Base-by-base conservation (phyloP, 2,113 vertebrate species). In the Thryonomys swinderianus region DNA sequence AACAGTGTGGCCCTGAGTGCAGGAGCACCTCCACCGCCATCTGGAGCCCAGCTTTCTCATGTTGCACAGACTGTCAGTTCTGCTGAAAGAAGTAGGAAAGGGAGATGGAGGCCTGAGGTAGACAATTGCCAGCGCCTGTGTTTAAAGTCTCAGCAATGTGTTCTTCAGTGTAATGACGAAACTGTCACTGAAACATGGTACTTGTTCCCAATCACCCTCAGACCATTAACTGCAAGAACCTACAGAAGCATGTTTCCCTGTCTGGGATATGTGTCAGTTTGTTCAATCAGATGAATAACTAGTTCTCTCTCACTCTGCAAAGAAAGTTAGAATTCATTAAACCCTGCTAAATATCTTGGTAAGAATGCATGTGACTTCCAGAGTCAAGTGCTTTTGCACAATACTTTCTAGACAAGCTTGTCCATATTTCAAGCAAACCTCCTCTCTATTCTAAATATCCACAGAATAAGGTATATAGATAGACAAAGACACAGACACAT, bases 331-430 rank as follows among this genome's bases (percentile, higher is more conserved):
- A 89, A 80, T 64, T 93, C 42, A 71, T n/a, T 40, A 69, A 92
- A 82, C 20, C 86, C 84, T 67, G 27, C 59, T 85, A 81, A 81
- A 78, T n/a, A 62, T 80, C 85, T 90, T 85, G 34, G 67, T 48
- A 61, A 76, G 10, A 55, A 59, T 42, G 27, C 23, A 51, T 42
- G 14, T 48, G 40, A 81, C 67, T 92, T 85, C 30, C 30, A 71
- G 76, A 85, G 82, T 74, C 12, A 27, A 71, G 42, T 18, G 9
- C 14, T 32, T 90, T 88, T 34, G 88, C 7, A 34, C 1, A 61
- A 32, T 91, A 55, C 40, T 62, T 91, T 85, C 61, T 53, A 67
- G 48, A 73, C 25, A 85, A 93, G 13, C 23, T 55, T 91, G 16
- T n/a, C n/a, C n/a, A 40, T 37, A 76, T 21, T 83, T 57, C 61